These are phyloP conservation scores for Megalops cyprinoides DNA, from an alignment of 2,797 vertebrate genomes.

Conservation along the genomic window DNA sequence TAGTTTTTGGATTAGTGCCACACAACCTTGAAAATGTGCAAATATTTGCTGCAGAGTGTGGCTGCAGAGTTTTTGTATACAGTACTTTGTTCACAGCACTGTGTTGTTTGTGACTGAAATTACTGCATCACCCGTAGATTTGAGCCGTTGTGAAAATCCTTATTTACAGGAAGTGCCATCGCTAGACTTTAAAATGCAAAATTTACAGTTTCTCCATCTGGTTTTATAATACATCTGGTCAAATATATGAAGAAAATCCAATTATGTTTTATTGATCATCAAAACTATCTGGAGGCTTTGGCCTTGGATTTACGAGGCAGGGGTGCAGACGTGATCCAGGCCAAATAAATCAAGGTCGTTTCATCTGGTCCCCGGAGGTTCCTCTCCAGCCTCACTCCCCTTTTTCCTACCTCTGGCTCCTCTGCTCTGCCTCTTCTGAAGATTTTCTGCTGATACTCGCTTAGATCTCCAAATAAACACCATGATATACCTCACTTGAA, in stretches of 20 bases:
- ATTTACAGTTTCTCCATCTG: conserved; percentile 45
- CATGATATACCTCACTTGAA: background rate
- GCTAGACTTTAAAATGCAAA: conserved; percentile 42
- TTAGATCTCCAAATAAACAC: background rate
- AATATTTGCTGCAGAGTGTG: background rate
- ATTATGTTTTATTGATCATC: conserved; percentile 60
- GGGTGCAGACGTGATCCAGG: conserved; percentile 32
- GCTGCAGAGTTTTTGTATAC: background rate
- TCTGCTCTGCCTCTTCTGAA: conserved; percentile 30
- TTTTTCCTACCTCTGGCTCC: background rate
- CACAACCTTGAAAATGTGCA: background rate
- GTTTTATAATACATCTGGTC: conserved; percentile 49
- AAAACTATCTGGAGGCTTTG: conserved; percentile 41
- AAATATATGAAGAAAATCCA: conserved; percentile 56
- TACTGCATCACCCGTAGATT: background rate
- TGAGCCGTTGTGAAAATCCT: conserved; percentile 31
- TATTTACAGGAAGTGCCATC: conserved; percentile 42
- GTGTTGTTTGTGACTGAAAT: background rate
- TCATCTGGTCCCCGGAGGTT: conserved; percentile 22
- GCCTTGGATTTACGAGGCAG: conserved; percentile 45
- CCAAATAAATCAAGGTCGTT: conserved; percentile 51
- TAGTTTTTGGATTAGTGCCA: background rate
- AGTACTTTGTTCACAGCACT: background rate
- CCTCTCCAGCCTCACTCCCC: background rate
- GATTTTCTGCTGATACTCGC: conserved; percentile 40